Conservation (phyloP, 23 tunicate species). For the Halocynthia roretzi region DNA sequence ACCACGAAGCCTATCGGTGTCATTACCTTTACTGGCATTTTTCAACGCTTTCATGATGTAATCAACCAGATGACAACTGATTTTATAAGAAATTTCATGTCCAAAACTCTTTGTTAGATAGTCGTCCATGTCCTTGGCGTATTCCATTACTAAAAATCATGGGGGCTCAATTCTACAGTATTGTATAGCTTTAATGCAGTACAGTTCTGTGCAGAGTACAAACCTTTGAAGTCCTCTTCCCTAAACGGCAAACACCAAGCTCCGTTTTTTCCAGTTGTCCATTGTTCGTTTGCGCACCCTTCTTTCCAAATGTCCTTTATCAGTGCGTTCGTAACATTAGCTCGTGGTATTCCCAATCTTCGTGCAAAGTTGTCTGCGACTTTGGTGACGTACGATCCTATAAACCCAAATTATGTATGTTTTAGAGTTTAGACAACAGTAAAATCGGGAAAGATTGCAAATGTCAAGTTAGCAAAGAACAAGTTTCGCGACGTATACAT, state of each 20-base stretch:
- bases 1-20: neutral
- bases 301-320: constrained; percentile 1
- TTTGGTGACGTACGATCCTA: neutral
- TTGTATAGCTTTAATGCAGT: neutral
- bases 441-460: too few species aligned
- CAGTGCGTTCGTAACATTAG: neutral
- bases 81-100: neutral
- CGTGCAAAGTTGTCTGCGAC: constrained; percentile 4
- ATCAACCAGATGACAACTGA: neutral
- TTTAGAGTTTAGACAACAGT: too few species aligned
- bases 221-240: constrained; percentile 4
- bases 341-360: constrained; percentile 4
- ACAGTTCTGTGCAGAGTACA: neutral
- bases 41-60: neutral
- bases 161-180: neutral
- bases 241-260: constrained; percentile 10
- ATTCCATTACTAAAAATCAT: neutral
- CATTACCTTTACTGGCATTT: neutral
- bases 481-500: too few species aligned
- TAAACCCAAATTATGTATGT: neutral
- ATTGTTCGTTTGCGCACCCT: constrained; percentile 19
- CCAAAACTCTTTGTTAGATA: constrained; percentile 6
- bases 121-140: constrained; percentile 11
- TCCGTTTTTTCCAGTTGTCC: constrained; percentile 6
- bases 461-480: too few species aligned